phyloP scores from a whole-genome alignment of 2,888 invertebrate species.

The Macrosiphum euphorbiae region DNA sequence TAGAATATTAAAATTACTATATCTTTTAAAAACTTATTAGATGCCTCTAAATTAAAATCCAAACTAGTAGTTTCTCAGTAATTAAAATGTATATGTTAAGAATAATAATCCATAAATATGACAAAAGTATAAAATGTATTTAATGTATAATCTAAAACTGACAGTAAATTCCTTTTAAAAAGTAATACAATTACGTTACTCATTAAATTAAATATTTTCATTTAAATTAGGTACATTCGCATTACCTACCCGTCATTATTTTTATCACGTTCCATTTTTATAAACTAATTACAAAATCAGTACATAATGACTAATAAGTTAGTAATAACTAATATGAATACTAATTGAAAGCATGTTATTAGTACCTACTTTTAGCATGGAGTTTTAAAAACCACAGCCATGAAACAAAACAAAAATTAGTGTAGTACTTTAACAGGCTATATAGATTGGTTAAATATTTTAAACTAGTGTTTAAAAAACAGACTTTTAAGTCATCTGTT shows the following conservation, averaged over 20 bases:
- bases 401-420: not conserved
- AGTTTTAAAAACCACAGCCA: not conserved
- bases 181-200: too few relatives aligned
- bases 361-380: not conserved
- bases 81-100: not conserved
- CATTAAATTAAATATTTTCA: too few relatives aligned
- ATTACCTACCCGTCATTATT: too few relatives aligned
- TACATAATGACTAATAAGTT: too few relatives aligned
- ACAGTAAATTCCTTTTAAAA: too few relatives aligned
- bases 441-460: not conserved
- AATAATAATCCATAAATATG: not conserved
- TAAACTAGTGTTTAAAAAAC: not conserved
- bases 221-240: too few relatives aligned
- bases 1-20: not conserved
- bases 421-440: not conserved
- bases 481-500: not conserved
- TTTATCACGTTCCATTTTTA: too few relatives aligned
- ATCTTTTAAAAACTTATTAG: not conserved
- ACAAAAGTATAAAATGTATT: not conserved
- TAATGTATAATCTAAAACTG: too few relatives aligned
- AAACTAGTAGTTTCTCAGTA: not conserved
- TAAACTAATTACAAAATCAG: too few relatives aligned
- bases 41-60: not conserved
- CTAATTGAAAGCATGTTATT: not conserved
- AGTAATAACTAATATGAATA: too few relatives aligned